These are phyloP conservation scores for Stegodyphus dumicola DNA, from an alignment of 1,140 invertebrate species.

Conservation along the genomic window DNA sequence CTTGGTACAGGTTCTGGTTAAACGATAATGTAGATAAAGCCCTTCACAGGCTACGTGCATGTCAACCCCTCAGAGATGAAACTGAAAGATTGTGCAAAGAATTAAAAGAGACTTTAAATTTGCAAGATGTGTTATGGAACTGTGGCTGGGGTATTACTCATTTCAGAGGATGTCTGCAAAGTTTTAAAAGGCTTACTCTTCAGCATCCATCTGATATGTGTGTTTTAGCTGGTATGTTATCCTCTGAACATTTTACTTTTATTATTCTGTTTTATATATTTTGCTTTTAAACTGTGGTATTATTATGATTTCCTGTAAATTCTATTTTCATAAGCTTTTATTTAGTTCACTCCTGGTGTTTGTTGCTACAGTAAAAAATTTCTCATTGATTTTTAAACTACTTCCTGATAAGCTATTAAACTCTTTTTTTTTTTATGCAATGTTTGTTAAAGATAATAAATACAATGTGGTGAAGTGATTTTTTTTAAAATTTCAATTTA, in stretches of 20 bases:
- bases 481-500: too few relatives aligned
- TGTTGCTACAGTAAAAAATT: too few relatives aligned
- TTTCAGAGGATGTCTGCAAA: conserved; percentile 84
- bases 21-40: conserved; percentile 75
- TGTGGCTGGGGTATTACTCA: conserved; percentile 90
- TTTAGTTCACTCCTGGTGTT: too few relatives aligned
- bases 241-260: background rate
- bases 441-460: too few relatives aligned
- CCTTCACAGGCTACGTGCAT: conserved; percentile 73
- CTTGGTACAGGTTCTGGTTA: conserved; percentile 73
- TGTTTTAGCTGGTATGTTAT: conserved; percentile 66
- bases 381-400: too few relatives aligned
- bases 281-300: background rate
- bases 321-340: too few relatives aligned
- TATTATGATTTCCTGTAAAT: too few relatives aligned
- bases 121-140: conserved; percentile 78
- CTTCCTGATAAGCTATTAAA: too few relatives aligned
- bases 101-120: conserved; percentile 68
- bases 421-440: too few relatives aligned
- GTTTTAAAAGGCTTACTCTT: conserved; percentile 73
- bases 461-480: too few relatives aligned
- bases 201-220: conserved; percentile 79
- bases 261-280: background rate
- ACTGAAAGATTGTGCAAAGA: conserved; percentile 74
- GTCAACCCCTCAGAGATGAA: conserved; percentile 76